Base-by-base conservation (phyloP, 2,797 vertebrate species). In the Xenentodon cancila region DNA sequence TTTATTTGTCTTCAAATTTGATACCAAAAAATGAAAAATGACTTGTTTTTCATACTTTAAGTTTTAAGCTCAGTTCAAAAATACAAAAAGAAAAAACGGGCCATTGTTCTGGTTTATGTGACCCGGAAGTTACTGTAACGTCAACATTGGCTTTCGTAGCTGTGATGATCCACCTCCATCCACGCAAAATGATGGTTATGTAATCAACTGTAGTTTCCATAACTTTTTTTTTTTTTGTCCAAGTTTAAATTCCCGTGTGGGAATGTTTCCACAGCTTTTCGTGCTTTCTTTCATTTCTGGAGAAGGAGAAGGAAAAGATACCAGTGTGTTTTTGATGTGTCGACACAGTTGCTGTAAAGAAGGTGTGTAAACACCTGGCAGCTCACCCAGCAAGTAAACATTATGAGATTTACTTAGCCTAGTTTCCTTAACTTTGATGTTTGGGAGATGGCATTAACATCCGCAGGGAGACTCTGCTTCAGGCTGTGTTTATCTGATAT, bases 391-490 rank as follows among this genome's bases (percentile, higher is more conserved):
- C 81, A 86, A 73, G 78, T 77, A 85, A 84, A 89, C 80, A 85
- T 84, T 77, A 87, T 52, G 56, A 46, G 27, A 75, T 80, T 76
- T 59, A 83, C 77, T 78, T 79, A 82, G 64, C 87, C 86, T 47
- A 81, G 59, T 82, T 89, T 86, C 69, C 62, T 44, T 20, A 59
- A 80, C 91, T 91, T 92, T 92, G 87, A 92, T 89, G 86, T 89
- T 73, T 46, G 37, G 55, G 69, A 77, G 68, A 70, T 64, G 75
- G 59, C 64, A 83, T 90, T 91, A 80, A 59, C 74, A 88, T 87
- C 66, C 48, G 34, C 52, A 43, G 65, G 61, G 65, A 60, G 51
- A 43, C n/a, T 1, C 1, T 15, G 51, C 32, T 56, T 21, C 4
- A 13, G 34, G 54, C 66, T 44, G 45, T 22, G 62, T 68, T 78